phyloP scores from a whole-genome alignment of 2,888 invertebrate species.

The Hemithea aestivaria region DNA sequence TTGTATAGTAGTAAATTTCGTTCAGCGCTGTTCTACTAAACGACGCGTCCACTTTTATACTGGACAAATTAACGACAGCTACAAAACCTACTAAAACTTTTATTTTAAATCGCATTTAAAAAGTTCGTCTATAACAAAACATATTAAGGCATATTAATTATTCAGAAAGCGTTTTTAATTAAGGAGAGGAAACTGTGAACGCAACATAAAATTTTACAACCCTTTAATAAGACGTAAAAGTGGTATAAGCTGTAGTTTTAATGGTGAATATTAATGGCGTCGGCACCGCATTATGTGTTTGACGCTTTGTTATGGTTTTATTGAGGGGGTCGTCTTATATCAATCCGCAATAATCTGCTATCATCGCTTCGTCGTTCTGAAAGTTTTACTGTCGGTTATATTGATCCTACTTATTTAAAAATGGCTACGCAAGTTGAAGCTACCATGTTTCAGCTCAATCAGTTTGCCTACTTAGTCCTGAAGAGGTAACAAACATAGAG shows the following conservation, averaged over 20 bases:
- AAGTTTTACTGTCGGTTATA: too few species aligned
- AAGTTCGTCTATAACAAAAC: constrained; percentile 41
- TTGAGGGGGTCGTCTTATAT: constrained; percentile 21
- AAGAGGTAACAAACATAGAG: too few species aligned
- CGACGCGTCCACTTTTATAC: too few species aligned
- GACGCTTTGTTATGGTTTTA: constrained; percentile 36
- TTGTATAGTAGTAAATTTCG: too few species aligned
- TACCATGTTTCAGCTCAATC: too few species aligned
- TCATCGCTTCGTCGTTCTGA: too few species aligned
- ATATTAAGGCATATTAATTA: constrained; percentile 68
- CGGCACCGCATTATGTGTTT: constrained; percentile 59
- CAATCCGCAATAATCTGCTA: constrained; percentile 7
- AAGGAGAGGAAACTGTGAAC: constrained; percentile 51
- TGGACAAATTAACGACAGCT: too few species aligned
- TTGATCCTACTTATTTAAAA: too few species aligned
- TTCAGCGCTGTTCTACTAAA: too few species aligned
- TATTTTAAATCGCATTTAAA: constrained; percentile 31
- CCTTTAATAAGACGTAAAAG: constrained; percentile 76
- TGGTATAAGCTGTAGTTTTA: constrained; percentile 60
- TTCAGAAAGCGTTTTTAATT: constrained; percentile 76
- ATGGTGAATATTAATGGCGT: constrained; percentile 70
- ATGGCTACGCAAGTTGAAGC: too few species aligned
- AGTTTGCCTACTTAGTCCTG: too few species aligned
- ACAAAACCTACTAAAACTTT: background rate
- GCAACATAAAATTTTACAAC: constrained; percentile 74